phyloP scores from a whole-genome alignment of 2,888 invertebrate genomes.

The Hirtodrosophila histrioides region DNA sequence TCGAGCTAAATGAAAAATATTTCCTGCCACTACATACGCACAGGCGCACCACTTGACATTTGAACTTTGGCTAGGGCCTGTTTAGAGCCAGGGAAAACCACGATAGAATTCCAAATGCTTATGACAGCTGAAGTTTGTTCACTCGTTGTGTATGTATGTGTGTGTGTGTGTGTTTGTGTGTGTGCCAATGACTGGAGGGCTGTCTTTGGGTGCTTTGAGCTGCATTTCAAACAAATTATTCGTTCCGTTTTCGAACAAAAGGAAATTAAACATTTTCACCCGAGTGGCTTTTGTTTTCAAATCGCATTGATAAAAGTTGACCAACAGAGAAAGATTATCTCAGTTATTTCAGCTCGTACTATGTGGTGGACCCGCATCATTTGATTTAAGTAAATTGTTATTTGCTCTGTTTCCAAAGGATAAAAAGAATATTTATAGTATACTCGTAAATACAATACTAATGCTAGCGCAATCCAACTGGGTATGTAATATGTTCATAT shows the following conservation, averaged over 20 bases:
- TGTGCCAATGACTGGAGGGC: conserved; percentile 36
- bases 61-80: conserved; percentile 52
- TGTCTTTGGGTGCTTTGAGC: conserved; percentile 28
- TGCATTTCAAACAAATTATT: conserved; percentile 50
- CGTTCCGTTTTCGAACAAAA: conserved; percentile 36
- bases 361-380: conserved; percentile 35
- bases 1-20: conserved; percentile 55
- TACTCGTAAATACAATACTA: no score
- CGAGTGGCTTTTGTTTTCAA: conserved; percentile 45
- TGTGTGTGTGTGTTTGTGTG: not conserved
- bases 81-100: conserved; percentile 10
- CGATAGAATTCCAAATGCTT: conserved; percentile 58
- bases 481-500: no score
- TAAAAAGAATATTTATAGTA: no score
- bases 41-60: conserved; percentile 64
- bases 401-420: not conserved
- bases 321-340: conserved; percentile 36
- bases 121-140: conserved; percentile 50
- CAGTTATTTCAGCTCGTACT: conserved; percentile 20
- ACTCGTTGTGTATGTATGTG: conserved; percentile 1
- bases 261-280: conserved; percentile 74
- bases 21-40: conserved; percentile 37
- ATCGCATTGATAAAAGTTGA: conserved; percentile 40
- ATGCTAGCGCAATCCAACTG: no score
- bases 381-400: conserved; percentile 14